phyloP scores from a whole-genome alignment of 2,113 vertebrate genomes.

The Charadrius vociferus region DNA sequence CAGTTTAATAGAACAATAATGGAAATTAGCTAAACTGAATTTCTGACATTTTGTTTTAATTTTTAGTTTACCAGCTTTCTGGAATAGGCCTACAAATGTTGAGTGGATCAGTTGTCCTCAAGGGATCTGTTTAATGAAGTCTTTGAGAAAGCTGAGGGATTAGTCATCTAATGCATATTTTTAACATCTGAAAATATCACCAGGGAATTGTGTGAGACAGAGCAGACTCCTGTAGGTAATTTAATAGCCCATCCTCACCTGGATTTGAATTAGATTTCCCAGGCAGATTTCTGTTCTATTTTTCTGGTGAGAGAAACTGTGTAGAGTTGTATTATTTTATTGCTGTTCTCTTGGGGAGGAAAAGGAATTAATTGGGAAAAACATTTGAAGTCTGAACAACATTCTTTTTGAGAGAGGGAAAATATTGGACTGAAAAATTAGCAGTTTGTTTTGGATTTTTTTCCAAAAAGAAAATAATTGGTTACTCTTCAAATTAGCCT shows the following conservation, averaged over 20 bases:
- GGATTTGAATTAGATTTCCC: neutral
- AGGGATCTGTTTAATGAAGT: neutral
- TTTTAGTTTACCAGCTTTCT: neutral
- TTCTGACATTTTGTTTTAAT: neutral
- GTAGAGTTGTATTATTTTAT: neutral
- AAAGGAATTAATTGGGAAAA: neutral
- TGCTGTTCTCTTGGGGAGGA: neutral
- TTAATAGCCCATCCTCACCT: neutral
- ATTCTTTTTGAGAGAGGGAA: neutral
- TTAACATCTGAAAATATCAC: slow-evolving; percentile 10
- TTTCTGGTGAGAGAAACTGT: neutral
- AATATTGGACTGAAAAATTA: neutral
- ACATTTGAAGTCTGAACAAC: neutral
- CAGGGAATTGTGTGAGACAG: neutral
- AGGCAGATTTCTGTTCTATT: neutral
- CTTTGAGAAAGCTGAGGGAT: neutral
- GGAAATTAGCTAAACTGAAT: neutral
- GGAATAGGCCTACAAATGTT: neutral
- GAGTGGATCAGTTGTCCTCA: neutral
- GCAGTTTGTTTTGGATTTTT: neutral
- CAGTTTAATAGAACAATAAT: neutral
- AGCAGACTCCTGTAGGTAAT: neutral
- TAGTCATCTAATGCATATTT: neutral
- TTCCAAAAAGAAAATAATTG: neutral
- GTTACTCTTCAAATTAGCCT: neutral